phyloP scores from a whole-genome alignment of 2,113 vertebrate species.

The Coregonus clupeaformis region DNA sequence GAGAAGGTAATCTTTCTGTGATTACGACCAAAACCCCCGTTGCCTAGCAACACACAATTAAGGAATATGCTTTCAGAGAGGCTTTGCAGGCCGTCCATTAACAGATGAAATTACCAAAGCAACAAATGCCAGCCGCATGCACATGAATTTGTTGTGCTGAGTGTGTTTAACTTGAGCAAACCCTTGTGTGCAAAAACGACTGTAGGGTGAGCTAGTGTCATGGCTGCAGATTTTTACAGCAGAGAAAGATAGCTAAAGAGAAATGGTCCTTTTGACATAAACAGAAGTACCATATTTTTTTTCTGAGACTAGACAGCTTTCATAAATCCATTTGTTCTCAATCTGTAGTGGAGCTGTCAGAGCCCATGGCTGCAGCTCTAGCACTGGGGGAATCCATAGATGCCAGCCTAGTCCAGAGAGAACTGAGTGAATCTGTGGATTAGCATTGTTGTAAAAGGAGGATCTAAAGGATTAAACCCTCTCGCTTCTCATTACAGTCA shows the following conservation, averaged over 20 bases:
- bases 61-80: constrained; percentile 91
- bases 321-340: constrained; percentile 22
- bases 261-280: neutral
- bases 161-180: constrained; percentile 26
- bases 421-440: constrained; percentile 58
- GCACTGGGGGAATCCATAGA: neutral
- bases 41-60: constrained; percentile 96
- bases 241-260: constrained; percentile 18
- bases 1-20: constrained; percentile 83
- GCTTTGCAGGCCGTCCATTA: constrained; percentile 89
- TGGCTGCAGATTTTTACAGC: constrained; percentile 35
- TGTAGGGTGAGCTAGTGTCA: constrained; percentile 22
- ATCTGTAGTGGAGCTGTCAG: constrained; percentile 15
- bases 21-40: constrained; percentile 86
- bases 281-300: too few relatives aligned
- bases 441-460: constrained; percentile 56
- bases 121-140: constrained; percentile 93
- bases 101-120: constrained; percentile 93
- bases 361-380: constrained; percentile 19
- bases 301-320: neutral
- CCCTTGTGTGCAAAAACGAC: constrained; percentile 17
- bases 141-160: constrained; percentile 76
- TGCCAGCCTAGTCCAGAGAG: constrained; percentile 32
- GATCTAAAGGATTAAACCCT: constrained; percentile 57
- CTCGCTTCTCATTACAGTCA: constrained; percentile 60